Evolutionary conservation across 2,797 vertebrate genomes (phyloP), one percentile per base, ranked within the genome.

Genomic region (Neomorphus geoffroyi): DNA sequence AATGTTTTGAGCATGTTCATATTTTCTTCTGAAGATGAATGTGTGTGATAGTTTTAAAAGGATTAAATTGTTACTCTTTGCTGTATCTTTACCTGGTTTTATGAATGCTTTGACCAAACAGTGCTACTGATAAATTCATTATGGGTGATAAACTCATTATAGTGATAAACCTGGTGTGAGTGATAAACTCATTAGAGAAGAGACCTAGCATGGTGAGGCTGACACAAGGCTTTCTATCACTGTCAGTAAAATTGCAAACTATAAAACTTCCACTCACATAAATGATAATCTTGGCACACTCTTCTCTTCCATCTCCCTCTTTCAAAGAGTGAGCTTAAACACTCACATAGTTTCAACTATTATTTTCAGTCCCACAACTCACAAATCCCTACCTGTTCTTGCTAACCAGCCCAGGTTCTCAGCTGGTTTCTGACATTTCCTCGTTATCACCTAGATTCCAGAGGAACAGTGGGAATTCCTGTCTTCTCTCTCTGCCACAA

Each of bases 31-130:
- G n/a, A 93, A 96, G 86, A 95, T 88, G 64, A 95, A 94, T 92
- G 88, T 73, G 57, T 60, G 80, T 88, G 78, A 84, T 91, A 91
- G 75, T 89, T 95, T 93, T 77, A 94, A 97, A 93, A 85, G 83
- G 86, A 96, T 95, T 96, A 95, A 93, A 93, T 65, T 89, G 69
- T 88, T 95, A 64, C 26, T 35, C 62, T 84, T 83, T 91, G 88
- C 95, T 93, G 37, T 86, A 84, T 85, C 70, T 86, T 92, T 88
- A 95, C 82, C 23, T 69, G 56, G 35, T 90, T 94, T 94, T 94
- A 95, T 94, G 92, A 95, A 91, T 89, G 84, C 70, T 92, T 93
- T 93, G 93, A 92, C 87, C 94, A 92, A 94, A 94, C 67, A 89
- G 45, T 84, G 48, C 0, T 3, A 35, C 78, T 94, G 94, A 96